Conservation (phyloP, 2,888 invertebrate genomes). For the Eupithecia centaureata region DNA sequence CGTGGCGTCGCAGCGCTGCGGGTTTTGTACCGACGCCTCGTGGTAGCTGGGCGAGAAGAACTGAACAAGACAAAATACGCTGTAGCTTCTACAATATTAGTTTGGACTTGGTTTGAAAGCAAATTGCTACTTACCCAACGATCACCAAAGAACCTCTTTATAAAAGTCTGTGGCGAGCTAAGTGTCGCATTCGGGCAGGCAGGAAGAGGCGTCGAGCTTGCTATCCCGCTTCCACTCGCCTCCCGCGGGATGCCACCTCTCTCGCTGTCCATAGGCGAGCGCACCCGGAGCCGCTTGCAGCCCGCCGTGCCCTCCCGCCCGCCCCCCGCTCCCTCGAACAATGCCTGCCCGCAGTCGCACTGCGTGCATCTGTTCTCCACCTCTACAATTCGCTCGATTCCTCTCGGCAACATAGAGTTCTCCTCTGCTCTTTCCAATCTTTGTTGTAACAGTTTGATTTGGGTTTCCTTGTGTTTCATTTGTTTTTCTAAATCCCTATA, state of each 20-base stretch:
- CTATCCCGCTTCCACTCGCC: background rate
- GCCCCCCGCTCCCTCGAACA: constrained; percentile 38
- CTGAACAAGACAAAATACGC: background rate
- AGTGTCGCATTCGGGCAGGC: background rate
- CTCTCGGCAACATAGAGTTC: constrained; percentile 18
- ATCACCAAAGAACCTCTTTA: background rate
- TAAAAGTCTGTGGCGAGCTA: background rate
- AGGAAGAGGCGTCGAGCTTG: background rate
- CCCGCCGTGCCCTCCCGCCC: constrained; percentile 48
- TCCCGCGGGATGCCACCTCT: background rate
- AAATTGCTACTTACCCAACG: background rate
- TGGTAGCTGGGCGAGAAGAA: constrained; percentile 33
- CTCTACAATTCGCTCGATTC: constrained; percentile 10
- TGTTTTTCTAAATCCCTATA: constrained; percentile 61
- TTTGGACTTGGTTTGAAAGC: background rate
- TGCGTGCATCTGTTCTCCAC: constrained; percentile 13
- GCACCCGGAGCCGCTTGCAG: constrained; percentile 20
- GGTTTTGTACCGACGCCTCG: constrained; percentile 47
- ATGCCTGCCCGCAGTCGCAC: background rate
- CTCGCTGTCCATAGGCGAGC: background rate
- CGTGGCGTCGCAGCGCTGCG: constrained; percentile 43
- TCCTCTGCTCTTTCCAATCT: constrained; percentile 42
- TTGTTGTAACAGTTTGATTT: constrained; percentile 51
- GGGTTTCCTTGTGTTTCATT: constrained; percentile 58
- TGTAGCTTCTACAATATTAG: background rate